Evolutionary conservation across 2,113 vertebrate genomes (phyloP), one percentile per base, ranked within the genome.

Genomic region (Caranx ignobilis): DNA sequence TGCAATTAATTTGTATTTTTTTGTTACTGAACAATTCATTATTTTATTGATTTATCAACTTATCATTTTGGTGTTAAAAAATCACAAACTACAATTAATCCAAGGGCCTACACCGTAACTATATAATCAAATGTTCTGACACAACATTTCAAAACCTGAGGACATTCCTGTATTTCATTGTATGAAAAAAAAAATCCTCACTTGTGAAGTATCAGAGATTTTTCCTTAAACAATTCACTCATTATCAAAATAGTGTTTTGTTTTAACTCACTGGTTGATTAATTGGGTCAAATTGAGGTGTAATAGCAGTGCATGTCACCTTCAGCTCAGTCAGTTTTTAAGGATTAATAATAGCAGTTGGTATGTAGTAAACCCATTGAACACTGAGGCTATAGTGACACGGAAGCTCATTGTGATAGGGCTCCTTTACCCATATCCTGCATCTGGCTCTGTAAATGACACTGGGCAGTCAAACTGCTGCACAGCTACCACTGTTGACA

Each of bases 381-480:
- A 65, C 75, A 84, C 34, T 32, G 39, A 26, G 31, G 61, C 26
- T 35, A 32, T 37, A 26, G 57, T 59, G 43, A 59, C 18, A 50
- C 0, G 7, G 68, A n/a, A 69, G 13, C 15, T 41, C 7, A 57
- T 1, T n/a, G 26, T 11, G 10, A 52, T 12, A 15, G 39, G 59
- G 59, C 4, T 11, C 43, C 50, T n/a, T 4, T 6, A 37, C 31
- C 26, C 50, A 26, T 54, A 61, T 47, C 50, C 59, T 63, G 55
- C 67, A 68, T 81, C 83, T 67, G 76, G 39, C 47, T 11, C 15
- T 60, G 71, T 85, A 84, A 79, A 85, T 71, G 62, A 79, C 79
- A 87, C 68, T 47, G 61, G 57, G 47, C 32, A 56, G 26, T 41
- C 59, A 37, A 32, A 67, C 39, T 45, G 34, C 43, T 56, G 60